phyloP scores from a whole-genome alignment of 2,113 vertebrate genomes.

The Sporophila hypoxantha region DNA sequence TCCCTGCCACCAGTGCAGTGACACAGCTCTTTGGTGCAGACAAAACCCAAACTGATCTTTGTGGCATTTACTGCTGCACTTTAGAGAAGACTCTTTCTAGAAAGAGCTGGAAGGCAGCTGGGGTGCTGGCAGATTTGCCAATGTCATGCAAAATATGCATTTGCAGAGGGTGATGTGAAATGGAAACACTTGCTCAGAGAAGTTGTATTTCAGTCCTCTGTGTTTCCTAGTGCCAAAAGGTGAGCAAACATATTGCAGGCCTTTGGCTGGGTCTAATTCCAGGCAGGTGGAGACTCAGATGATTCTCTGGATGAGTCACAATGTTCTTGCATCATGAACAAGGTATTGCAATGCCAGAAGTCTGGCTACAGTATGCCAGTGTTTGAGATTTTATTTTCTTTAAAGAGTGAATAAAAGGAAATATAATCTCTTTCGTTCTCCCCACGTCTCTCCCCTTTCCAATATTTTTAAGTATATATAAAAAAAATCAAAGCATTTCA shows the following conservation, averaged over 20 bases:
- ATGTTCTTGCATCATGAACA: background rate
- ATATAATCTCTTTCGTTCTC: background rate
- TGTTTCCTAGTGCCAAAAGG: background rate
- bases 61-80: background rate
- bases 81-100: background rate
- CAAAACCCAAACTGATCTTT: background rate
- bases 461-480: background rate
- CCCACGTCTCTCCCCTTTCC: background rate
- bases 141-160: background rate
- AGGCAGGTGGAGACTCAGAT: background rate
- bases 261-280: background rate
- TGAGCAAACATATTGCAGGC: conserved; percentile 15
- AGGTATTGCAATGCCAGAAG: background rate
- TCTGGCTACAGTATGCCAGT: background rate
- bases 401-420: background rate
- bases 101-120: background rate
- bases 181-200: background rate
- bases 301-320: background rate
- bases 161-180: background rate
- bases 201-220: background rate
- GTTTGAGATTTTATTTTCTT: conserved; percentile 2
- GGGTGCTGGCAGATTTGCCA: background rate
- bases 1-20: background rate
- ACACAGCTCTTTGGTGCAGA: background rate
- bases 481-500: background rate